Evolutionary conservation across 2,113 vertebrate species (phyloP), one percentile per base, ranked within the genome.

Genomic region (Gasterosteus nipponicus): DNA sequence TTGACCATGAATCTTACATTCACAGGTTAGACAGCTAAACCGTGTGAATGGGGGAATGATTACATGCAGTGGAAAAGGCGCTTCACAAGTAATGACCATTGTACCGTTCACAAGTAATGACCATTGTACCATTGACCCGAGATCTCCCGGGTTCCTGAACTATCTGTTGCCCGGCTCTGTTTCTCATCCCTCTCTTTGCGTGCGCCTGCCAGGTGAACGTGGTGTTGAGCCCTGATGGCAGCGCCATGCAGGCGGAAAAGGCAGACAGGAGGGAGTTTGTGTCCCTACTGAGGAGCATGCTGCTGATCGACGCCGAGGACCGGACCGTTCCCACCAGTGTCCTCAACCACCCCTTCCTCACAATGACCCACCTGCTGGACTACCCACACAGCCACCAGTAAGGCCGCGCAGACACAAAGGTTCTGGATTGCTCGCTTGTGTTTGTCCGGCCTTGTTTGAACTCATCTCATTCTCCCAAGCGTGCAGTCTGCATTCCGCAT

Each of bases 381-480:
- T 98, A 96, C 85, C 96, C 97, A 82, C 97, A 98, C 89, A 99
- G 97, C 90, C 97, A 94, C 95, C 96, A 98, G 98, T 99, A 97
- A 75, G 98, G 10, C 19, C 2, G 49, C 19, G n/a, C 51, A 3
- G 51, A 22, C 7, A 18, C 46, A 22, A 54, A 49, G 19, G 46
- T 18, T 15, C 46, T 3, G 2, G 47, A 19, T 16, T 10, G n/a
- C n/a, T 11, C 10, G 51, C n/a, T 49, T 19, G 16, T 7, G 1
- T 49, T 49, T 19, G 7, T 19, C 19, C 19, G 10, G 26, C 22
- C 4, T 54, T 54, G 53, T 56, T 1, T 72, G n/a, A 66, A 15
- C 41, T 16, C 14, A 0, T 14, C 42, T 15, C 35, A 0, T 65
- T 39, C 60, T 49, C 47, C 59, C 49, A 74, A 99, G 98, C 77